These are phyloP conservation scores for Pasiphila rectangulata DNA, from an alignment of 2,888 invertebrate species.

Conservation along the genomic window DNA sequence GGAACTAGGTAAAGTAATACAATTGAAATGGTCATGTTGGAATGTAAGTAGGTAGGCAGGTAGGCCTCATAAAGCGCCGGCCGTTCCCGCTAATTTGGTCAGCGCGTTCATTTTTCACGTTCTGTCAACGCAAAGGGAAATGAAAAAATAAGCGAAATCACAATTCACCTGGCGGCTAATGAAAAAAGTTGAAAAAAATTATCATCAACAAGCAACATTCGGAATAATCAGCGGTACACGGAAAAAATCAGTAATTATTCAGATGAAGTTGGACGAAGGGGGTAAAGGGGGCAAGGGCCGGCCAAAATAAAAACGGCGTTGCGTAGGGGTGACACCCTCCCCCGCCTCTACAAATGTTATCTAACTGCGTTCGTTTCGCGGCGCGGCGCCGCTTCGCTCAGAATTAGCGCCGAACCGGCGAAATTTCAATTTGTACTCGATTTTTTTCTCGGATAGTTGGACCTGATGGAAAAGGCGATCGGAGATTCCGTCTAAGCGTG, in stretches of 20 bases:
- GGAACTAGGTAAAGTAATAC: no score
- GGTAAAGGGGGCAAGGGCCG: constrained; percentile 78
- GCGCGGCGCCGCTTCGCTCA: constrained; percentile 64
- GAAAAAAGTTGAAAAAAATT: constrained; percentile 71
- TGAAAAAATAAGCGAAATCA: constrained; percentile 47
- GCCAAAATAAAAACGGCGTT: constrained; percentile 80
- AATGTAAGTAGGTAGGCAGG: background rate
- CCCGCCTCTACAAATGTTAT: constrained; percentile 77
- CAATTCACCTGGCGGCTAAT: constrained; percentile 61
- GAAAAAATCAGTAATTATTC: constrained; percentile 82
- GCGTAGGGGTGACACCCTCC: constrained; percentile 79
- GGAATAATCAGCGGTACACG: constrained; percentile 81
- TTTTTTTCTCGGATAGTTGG: constrained; percentile 73
- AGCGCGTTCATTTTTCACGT: constrained; percentile 20
- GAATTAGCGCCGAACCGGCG: constrained; percentile 73
- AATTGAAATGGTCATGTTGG: background rate
- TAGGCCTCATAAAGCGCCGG: constrained; percentile 3
- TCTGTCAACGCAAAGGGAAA: constrained; percentile 34
- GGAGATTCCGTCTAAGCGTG: constrained; percentile 44
- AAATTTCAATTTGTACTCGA: constrained; percentile 76
- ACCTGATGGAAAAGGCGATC: constrained; percentile 64
- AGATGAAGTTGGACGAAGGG: constrained; percentile 81
- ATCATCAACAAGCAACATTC: constrained; percentile 80
- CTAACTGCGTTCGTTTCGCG: constrained; percentile 77
- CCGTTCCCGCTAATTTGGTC: constrained; percentile 14